A percentile compares a stretch with the other conserved stretches of the same genome.
phyloP scores from a whole-genome alignment of 1,140 invertebrate genomes.

The Tetraneura akinire region DNA sequence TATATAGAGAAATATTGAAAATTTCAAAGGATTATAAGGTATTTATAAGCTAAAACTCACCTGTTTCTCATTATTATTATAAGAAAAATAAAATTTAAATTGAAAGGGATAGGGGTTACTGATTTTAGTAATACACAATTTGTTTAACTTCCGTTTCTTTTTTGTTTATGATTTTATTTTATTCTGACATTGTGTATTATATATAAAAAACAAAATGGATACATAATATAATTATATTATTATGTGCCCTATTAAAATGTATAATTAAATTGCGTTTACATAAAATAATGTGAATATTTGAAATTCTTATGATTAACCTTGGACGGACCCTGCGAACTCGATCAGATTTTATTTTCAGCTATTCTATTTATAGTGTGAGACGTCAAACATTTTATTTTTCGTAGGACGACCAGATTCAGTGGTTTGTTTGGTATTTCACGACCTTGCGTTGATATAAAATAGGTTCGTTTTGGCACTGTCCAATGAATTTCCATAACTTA shows the following conservation, averaged over 20 bases:
- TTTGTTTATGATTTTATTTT: background rate
- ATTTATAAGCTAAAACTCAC: no score
- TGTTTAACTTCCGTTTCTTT: no score
- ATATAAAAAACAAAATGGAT: background rate
- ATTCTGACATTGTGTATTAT: background rate
- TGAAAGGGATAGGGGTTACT: no score
- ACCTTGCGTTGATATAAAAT: constrained; percentile 25
- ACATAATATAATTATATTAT: background rate
- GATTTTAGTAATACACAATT: no score
- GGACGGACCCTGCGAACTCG: constrained; percentile 27
- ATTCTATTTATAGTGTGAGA: constrained; percentile 14
- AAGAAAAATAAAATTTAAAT: no score
- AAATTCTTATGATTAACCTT: constrained; percentile 28
- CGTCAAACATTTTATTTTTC: constrained; percentile 39
- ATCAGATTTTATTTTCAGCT: constrained; percentile 41
- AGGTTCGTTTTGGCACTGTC: constrained; percentile 31
- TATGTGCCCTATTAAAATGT: background rate
- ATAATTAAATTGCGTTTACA: background rate
- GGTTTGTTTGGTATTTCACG: constrained; percentile 27
- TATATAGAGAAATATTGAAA: no score
- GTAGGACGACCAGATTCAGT: constrained; percentile 24
- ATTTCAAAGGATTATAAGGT: no score
- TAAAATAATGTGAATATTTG: constrained; percentile 7
- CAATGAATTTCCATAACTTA: constrained; percentile 1
- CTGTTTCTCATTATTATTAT: no score